Evolutionary conservation across 2,797 vertebrate genomes (phyloP).

Genomic region (Myotis vivesi): DNA sequence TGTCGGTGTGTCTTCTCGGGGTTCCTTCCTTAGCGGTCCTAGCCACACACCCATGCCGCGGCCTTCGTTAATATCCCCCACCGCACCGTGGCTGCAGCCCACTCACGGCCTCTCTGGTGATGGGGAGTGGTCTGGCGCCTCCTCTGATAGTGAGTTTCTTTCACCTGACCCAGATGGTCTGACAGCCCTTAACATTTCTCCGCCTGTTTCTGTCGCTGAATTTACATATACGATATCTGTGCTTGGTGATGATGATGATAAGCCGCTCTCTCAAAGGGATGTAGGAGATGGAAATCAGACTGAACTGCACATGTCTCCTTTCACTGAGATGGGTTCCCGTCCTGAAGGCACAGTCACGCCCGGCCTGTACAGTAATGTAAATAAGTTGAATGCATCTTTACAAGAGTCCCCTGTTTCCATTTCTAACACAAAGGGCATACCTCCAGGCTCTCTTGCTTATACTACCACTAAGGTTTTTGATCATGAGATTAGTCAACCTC

Average conservation of each 20-base stretch:
- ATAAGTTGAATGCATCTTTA: conserved; percentile 77
- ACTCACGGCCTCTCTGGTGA: conserved; percentile 86
- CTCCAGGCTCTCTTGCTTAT: conserved; percentile 81
- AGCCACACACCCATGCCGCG: conserved; percentile 79
- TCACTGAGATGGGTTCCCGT: conserved; percentile 80
- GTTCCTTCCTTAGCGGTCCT: conserved; percentile 81
- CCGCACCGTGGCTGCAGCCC: conserved; percentile 85
- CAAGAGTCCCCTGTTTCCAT: conserved; percentile 79
- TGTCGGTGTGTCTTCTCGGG: conserved; percentile 81
- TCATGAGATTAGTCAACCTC: conserved; percentile 80
- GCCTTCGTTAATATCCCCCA: conserved; percentile 81
- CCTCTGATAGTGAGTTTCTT: conserved; percentile 86
- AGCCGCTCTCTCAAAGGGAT: conserved; percentile 78
- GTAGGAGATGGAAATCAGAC: conserved; percentile 78
- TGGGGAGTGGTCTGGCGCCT: conserved; percentile 83
- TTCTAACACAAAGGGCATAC: conserved; percentile 82
- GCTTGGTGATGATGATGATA: conserved; percentile 81
- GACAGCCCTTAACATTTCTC: conserved; percentile 77
- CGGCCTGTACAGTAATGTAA: conserved; percentile 75
- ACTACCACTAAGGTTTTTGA: conserved; percentile 80
- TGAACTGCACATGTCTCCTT: conserved; percentile 83
- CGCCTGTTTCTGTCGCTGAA: conserved; percentile 83
- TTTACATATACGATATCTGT: conserved; percentile 82
- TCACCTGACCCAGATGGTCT: conserved; percentile 84
- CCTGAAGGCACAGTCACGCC: conserved; percentile 80